Evolutionary conservation across 1,140 invertebrate species (phyloP).

Genomic region (Drosophila truncata): DNA sequence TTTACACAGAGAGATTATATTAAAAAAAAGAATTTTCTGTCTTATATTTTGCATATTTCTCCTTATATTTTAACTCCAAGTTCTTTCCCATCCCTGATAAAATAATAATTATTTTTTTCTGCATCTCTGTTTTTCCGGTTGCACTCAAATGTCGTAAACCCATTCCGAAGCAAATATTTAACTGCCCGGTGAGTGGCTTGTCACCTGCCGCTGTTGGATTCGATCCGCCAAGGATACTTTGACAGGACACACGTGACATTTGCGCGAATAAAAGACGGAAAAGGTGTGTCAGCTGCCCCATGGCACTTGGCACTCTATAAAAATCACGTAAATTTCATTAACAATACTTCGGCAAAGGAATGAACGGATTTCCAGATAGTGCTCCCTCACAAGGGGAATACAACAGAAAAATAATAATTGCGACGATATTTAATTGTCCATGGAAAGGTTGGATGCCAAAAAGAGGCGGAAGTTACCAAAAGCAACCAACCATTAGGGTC

Average conservation of each 20-base stretch:
- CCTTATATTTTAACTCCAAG: neutral
- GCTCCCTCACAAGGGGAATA: slow-evolving; percentile 15
- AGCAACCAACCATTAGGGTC: neutral
- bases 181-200: slow-evolving; percentile 19
- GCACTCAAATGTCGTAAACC: slow-evolving; percentile 12
- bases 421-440: slow-evolving; percentile 73
- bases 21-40: no score
- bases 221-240: slow-evolving; percentile 14
- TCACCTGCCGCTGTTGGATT: slow-evolving; percentile 24
- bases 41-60: neutral
- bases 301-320: slow-evolving; percentile 54
- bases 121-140: neutral
- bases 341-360: slow-evolving; percentile 44
- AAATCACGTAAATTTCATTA: slow-evolving; percentile 81
- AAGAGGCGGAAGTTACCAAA: slow-evolving; percentile 40
- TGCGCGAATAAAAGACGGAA: slow-evolving; percentile 41
- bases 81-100: neutral
- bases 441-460: slow-evolving; percentile 50
- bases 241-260: slow-evolving; percentile 70
- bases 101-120: slow-evolving; percentile 11
- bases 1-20: neutral
- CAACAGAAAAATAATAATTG: slow-evolving; percentile 71
- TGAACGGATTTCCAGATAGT: slow-evolving; percentile 28
- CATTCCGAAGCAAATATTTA: slow-evolving; percentile 43
- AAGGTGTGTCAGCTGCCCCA: slow-evolving; percentile 9